Evolutionary conservation across 2,797 vertebrate species (phyloP), one percentile per base, ranked within the genome.

Genomic region (Paguma larvata): DNA sequence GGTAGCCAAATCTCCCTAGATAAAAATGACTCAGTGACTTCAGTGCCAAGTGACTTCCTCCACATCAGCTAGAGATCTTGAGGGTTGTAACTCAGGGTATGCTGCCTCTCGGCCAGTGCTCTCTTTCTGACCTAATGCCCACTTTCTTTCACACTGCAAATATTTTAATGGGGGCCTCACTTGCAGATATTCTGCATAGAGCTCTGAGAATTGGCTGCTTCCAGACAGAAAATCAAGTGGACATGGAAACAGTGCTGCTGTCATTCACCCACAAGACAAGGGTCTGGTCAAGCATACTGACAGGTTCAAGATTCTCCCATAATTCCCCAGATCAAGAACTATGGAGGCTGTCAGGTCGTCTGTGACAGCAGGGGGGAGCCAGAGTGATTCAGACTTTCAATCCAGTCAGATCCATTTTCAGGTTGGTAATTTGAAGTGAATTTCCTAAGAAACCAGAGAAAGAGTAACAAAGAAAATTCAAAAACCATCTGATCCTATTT

Each of bases 371-470:
- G 6, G 46, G 9, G 9, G 84, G 73, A 38, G 16, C 41, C 67
- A 80, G n/a, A 73, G n/a, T 38, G 38, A 51, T 89, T 95, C 88
- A 53, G 77, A 92, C 11, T 89, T 93, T 86, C 88, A 94, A 65
- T 93, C 46, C 32, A 92, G 73, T 94, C 95, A 97, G 79, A 97
- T 96, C 90, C 82, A 91, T 85, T 98, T 97, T 97, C 78, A 85
- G 41, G 62, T 34, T 79, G 41, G 77, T 96, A 95, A 95, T 97
- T 59, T 94, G 93, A 97, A 97, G 77, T 96, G 94, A 97, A 86
- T 91, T 97, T 96, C 95, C 70, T 56, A 95, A 96, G 77, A 93
- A 96, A 78, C 68, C 92, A 19, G 12, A 72, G 56, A 93, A 96
- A 90, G 2, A 89, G 32, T 15, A 85, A 72, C 13, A 70, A 79